Conservation (phyloP, 2,888 invertebrate genomes). For the Cheilosia pagana region DNA sequence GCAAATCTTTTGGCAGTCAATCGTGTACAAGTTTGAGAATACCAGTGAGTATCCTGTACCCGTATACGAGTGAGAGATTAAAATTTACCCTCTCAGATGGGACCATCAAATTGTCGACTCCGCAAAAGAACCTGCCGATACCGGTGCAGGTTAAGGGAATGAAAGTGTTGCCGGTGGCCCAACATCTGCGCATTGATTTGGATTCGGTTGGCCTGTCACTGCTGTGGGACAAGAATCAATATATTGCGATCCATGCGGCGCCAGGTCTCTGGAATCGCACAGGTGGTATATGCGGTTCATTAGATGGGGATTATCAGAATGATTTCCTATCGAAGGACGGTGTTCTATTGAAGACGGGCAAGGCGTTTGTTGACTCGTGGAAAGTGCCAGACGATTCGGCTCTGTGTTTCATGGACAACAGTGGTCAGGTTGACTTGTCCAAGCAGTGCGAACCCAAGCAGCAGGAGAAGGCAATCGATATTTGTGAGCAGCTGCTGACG, state of each 20-base stretch:
- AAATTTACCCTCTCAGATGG: conserved; percentile 83
- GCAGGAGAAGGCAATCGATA: conserved; percentile 84
- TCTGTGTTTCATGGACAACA: conserved; percentile 80
- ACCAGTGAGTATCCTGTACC: conserved; percentile 82
- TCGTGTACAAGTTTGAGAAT: conserved; percentile 86
- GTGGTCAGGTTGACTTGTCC: conserved; percentile 79
- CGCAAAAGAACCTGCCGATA: conserved; percentile 86
- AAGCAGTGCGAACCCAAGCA: conserved; percentile 79
- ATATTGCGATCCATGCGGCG: conserved; percentile 88
- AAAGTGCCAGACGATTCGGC: conserved; percentile 80
- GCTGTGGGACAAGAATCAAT: conserved; percentile 90
- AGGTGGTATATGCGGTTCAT: conserved; percentile 91
- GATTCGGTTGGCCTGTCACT: conserved; percentile 88
- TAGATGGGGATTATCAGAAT: conserved; percentile 88
- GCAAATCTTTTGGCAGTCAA: conserved; percentile 87
- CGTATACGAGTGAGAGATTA: conserved; percentile 17
- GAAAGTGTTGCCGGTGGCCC: conserved; percentile 89
- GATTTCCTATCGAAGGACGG: conserved; percentile 88
- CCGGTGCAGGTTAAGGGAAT: conserved; percentile 90
- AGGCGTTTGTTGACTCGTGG: conserved; percentile 83
- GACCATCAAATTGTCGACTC: conserved; percentile 85
- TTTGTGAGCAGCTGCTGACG: conserved; percentile 87
- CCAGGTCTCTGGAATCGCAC: conserved; percentile 91
- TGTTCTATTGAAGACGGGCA: conserved; percentile 82
- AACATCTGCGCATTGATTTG: conserved; percentile 88